These are phyloP conservation scores for Mantis religiosa DNA, from an alignment of 2,888 invertebrate species.

Conservation along the genomic window DNA sequence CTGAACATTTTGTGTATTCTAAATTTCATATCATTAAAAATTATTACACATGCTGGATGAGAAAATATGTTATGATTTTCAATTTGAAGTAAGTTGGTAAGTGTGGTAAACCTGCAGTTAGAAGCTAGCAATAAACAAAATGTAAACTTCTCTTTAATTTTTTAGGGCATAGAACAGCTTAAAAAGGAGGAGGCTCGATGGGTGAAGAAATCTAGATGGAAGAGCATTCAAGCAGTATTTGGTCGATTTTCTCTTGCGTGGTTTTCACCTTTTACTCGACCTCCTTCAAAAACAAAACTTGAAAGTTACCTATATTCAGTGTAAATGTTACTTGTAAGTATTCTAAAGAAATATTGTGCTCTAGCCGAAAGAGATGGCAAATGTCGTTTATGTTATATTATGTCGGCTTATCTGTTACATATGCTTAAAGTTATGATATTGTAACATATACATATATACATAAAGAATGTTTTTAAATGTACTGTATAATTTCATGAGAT, in stretches of 20 bases:
- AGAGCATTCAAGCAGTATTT: slow-evolving; percentile 94
- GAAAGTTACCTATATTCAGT: slow-evolving; percentile 83
- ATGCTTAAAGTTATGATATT: not conserved
- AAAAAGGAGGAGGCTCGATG: slow-evolving; percentile 93
- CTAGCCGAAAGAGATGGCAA: not conserved
- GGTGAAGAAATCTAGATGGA: slow-evolving; percentile 89
- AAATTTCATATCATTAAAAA: no score
- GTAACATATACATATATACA: not conserved
- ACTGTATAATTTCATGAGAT: not conserved
- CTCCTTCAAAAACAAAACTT: slow-evolving; percentile 70
- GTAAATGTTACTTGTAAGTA: slow-evolving; percentile 44
- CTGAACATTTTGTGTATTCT: no score
- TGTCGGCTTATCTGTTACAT: not conserved
- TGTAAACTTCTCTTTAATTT: slow-evolving; percentile 29
- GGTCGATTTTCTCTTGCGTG: slow-evolving; percentile 91
- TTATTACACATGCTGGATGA: no score
- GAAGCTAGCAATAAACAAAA: no score
- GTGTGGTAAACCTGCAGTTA: no score
- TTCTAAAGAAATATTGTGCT: not conserved
- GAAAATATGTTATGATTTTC: no score
- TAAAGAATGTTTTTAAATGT: not conserved
- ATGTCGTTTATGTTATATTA: not conserved
- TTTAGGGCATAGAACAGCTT: slow-evolving; percentile 91
- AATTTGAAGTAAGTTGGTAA: no score
- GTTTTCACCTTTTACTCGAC: slow-evolving; percentile 91